A percentile compares a stretch with the other conserved stretches of the same genome.
phyloP scores from a whole-genome alignment of 2,888 invertebrate species.

The Saturnia pavonia region DNA sequence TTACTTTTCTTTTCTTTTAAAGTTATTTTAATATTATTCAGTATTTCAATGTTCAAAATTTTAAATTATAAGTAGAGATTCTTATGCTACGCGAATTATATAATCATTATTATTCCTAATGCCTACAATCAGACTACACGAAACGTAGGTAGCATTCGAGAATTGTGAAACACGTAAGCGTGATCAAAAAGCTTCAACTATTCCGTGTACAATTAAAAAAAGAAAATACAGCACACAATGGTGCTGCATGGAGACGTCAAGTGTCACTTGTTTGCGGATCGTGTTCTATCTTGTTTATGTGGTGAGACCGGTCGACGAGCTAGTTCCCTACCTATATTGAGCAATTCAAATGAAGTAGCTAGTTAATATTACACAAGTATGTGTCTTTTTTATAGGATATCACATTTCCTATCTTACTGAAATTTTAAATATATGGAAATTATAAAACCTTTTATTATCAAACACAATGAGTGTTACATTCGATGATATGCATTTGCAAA shows the following conservation, averaged over 20 bases:
- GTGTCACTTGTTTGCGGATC: slow-evolving; percentile 57
- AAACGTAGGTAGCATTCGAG: neutral
- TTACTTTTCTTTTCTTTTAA: too few relatives aligned
- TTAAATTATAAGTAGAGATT: too few relatives aligned
- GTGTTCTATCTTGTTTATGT: slow-evolving; percentile 70
- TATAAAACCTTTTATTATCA: neutral
- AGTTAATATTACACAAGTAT: neutral
- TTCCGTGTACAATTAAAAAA: slow-evolving; percentile 45
- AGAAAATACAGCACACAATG: slow-evolving; percentile 53
- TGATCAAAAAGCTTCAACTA: slow-evolving; percentile 29
- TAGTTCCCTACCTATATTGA: slow-evolving; percentile 23
- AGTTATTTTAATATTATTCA: too few relatives aligned
- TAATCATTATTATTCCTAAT: too few relatives aligned
- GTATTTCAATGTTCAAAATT: too few relatives aligned
- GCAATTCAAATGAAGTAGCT: slow-evolving; percentile 7
- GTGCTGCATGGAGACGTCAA: slow-evolving; percentile 56
- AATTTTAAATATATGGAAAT: neutral
- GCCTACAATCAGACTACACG: slow-evolving; percentile 14
- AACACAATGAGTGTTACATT: neutral
- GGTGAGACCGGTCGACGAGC: slow-evolving; percentile 38
- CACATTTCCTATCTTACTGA: neutral
- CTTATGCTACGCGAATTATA: too few relatives aligned
- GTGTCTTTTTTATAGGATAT: neutral
- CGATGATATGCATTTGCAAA: neutral
- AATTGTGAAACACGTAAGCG: slow-evolving; percentile 19